These are phyloP conservation scores for Lepidurus packardi DNA, from an alignment of 1,140 invertebrate species.

Conservation along the genomic window DNA sequence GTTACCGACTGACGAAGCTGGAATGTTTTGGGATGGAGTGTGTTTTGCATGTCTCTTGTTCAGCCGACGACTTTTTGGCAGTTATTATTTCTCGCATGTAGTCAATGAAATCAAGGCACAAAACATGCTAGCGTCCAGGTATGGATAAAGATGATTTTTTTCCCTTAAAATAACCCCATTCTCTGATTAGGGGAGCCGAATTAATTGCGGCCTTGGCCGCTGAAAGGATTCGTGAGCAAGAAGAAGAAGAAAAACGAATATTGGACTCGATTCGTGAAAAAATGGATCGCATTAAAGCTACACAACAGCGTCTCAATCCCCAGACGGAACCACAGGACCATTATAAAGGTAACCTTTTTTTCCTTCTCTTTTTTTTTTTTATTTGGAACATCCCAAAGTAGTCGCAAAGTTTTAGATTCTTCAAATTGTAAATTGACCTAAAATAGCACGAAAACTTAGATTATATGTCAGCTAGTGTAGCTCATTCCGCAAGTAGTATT, in stretches of 20 bases:
- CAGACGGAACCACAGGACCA: constrained; percentile 65
- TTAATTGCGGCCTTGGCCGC: constrained; percentile 82
- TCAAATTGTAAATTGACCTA: no score
- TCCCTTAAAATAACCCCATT: constrained; percentile 21
- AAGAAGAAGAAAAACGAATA: constrained; percentile 75
- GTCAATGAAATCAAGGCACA: constrained; percentile 90
- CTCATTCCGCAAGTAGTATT: no score
- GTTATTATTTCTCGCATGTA: constrained; percentile 93
- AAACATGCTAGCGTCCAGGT: constrained; percentile 83
- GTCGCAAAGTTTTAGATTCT: neutral
- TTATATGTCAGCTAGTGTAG: no score
- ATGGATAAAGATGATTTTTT: constrained; percentile 37
- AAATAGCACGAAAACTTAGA: no score
- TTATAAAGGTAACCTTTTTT: constrained; percentile 57
- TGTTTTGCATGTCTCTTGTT: constrained; percentile 89
- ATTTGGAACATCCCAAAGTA: neutral
- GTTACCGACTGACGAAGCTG: constrained; percentile 70
- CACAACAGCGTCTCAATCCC: constrained; percentile 45
- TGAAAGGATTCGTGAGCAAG: constrained; percentile 79
- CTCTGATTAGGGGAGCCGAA: constrained; percentile 70
- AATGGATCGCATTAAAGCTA: constrained; percentile 92
- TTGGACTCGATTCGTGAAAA: constrained; percentile 91
- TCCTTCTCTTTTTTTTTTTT: constrained; percentile 4
- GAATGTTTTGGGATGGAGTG: constrained; percentile 87
- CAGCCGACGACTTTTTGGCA: constrained; percentile 84